These are phyloP conservation scores for Archocentrus centrarchus DNA, from an alignment of 2,113 vertebrate species.

Conservation along the genomic window DNA sequence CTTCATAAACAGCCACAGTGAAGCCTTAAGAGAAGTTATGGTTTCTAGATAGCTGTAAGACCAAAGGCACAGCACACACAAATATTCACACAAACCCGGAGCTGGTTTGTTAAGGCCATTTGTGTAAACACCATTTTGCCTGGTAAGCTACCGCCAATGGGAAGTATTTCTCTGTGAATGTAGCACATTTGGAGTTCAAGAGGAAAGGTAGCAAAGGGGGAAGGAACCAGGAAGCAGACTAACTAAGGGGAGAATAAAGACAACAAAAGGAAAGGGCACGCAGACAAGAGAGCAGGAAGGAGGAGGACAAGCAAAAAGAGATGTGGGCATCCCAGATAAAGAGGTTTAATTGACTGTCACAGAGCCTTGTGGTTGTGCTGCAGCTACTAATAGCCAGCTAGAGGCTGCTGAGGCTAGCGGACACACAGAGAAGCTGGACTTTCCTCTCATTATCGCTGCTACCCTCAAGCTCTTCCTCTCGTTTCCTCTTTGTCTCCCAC, in stretches of 20 bases:
- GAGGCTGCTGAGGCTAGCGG: constrained; percentile 55
- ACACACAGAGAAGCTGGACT: constrained; percentile 58
- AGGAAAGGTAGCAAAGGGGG: constrained; percentile 43
- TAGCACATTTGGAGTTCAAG: constrained; percentile 52
- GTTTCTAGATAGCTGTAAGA: constrained; percentile 33
- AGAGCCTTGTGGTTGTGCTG: constrained; percentile 62
- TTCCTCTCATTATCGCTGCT: constrained; percentile 65
- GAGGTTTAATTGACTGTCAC: constrained; percentile 77
- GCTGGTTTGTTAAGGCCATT: constrained; percentile 43
- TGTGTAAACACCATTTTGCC: constrained; percentile 54
- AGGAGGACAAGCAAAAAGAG: constrained; percentile 35
- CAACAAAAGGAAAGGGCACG: constrained; percentile 40
- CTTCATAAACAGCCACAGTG: constrained; percentile 47
- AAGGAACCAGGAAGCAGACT: constrained; percentile 17
- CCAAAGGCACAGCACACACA: constrained; percentile 32
- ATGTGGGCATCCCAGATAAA: constrained; percentile 66
- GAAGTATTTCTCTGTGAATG: constrained; percentile 17
- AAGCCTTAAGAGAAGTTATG: constrained; percentile 15
- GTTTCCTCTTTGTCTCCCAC: constrained; percentile 42
- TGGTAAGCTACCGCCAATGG: constrained; percentile 5
- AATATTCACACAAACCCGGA: constrained; percentile 19
- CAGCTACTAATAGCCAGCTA: constrained; percentile 70
- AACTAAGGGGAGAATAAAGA: constrained; percentile 32
- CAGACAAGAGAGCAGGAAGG: constrained; percentile 22
- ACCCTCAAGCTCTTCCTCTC: constrained; percentile 49